Evolutionary conservation across 1,140 invertebrate species (phyloP).

Genomic region (Phortica variegata): DNA sequence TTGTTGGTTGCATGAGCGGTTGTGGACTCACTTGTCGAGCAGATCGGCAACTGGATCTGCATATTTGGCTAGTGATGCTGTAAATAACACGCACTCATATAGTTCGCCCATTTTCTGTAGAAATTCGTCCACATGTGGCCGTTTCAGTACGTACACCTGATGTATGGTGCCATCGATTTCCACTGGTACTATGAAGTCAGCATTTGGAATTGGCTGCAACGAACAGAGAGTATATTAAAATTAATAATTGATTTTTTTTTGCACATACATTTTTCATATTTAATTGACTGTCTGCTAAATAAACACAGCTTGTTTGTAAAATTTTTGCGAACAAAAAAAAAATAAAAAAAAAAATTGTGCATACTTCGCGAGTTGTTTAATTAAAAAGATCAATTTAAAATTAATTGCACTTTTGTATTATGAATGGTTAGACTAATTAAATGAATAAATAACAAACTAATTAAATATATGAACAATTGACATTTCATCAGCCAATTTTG

Average conservation of each 20-base stretch:
- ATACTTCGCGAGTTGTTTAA: no score
- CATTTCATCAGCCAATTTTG: no score
- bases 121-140: constrained; percentile 99
- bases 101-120: constrained; percentile 96
- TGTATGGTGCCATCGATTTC: constrained; percentile 99
- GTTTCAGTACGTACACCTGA: constrained; percentile 98
- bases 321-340: not conserved
- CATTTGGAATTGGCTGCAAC: constrained; percentile 97
- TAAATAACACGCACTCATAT: constrained; percentile 99
- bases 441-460: no score
- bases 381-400: no score
- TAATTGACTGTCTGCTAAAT: no score
- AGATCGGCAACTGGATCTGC: constrained; percentile 99
- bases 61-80: constrained; percentile 98
- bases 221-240: not conserved
- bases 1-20: not conserved
- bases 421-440: no score
- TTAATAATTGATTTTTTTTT: no score
- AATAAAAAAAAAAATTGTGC: no score
- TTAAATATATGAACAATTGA: no score
- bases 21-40: constrained; percentile 73
- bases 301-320: no score
- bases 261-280: no score
- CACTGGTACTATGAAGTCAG: constrained; percentile 99
- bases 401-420: no score